Evolutionary conservation across 1,140 invertebrate genomes (phyloP).

Genomic region (Trichonephila inaurata): DNA sequence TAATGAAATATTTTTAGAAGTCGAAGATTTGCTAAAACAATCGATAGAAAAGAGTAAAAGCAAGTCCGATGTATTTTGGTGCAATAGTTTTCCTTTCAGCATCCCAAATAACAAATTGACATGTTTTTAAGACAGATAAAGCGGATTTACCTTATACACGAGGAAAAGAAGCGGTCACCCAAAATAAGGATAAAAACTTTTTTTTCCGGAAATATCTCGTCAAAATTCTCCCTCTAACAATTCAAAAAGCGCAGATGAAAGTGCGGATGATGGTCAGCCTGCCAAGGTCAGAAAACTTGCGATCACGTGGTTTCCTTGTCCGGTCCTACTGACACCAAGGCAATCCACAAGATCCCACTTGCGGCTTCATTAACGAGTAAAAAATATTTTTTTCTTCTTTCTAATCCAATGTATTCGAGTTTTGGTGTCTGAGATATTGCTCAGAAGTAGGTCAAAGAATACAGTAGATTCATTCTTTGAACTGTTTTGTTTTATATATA

Average conservation of each 20-base stretch:
- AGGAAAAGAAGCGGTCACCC: slow-evolving; percentile 38
- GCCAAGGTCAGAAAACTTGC: slow-evolving; percentile 43
- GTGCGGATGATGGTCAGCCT: slow-evolving; percentile 43
- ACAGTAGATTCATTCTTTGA: neutral
- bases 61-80: neutral
- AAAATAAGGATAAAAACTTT: slow-evolving; percentile 54
- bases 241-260: neutral
- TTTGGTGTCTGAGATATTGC: neutral
- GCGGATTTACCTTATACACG: slow-evolving; percentile 34
- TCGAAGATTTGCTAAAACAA: no score
- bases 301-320: slow-evolving; percentile 66
- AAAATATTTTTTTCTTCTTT: neutral
- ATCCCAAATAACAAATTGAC: slow-evolving; percentile 43
- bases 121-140: slow-evolving; percentile 21
- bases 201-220: slow-evolving; percentile 57
- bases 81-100: neutral
- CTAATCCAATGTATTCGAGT: neutral
- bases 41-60: no score
- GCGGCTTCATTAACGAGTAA: slow-evolving; percentile 22
- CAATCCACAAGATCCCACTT: slow-evolving; percentile 49
- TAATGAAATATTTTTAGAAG: no score
- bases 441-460: slow-evolving; percentile 2
- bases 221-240: slow-evolving; percentile 5
- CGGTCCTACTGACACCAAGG: slow-evolving; percentile 39
- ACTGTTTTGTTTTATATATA: neutral